Conservation (phyloP, 2,888 invertebrate species). For the Phania funesta region DNA sequence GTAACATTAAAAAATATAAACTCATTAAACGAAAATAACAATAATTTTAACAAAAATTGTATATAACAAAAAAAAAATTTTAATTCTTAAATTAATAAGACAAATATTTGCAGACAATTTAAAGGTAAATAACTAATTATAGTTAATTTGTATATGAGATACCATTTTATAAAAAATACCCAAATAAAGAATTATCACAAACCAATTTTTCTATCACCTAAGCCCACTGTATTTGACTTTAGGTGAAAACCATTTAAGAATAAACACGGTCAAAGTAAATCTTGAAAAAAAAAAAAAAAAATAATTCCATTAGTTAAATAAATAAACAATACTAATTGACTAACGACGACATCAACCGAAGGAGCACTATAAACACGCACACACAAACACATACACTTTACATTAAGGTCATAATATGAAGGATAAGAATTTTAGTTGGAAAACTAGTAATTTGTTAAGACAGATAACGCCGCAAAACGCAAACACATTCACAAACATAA, state of each 20-base stretch:
- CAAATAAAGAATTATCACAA: neutral
- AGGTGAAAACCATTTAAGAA: conserved; percentile 38
- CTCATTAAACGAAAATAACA: too few species aligned
- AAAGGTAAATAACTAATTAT: too few species aligned
- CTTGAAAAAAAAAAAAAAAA: conserved; percentile 70
- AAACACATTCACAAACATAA: neutral
- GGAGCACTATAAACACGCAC: neutral
- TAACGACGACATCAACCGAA: conserved; percentile 46
- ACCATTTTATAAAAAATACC: too few species aligned
- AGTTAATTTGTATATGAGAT: too few species aligned
- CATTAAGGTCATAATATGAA: conserved; percentile 33
- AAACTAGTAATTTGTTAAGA: conserved; percentile 2
- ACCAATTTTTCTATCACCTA: neutral
- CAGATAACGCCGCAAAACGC: neutral
- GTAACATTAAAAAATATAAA: too few species aligned
- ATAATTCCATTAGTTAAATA: conserved; percentile 78
- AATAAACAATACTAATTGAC: conserved; percentile 75
- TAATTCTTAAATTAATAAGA: too few species aligned
- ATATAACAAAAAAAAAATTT: too few species aligned
- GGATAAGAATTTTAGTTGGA: neutral
- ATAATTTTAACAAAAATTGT: too few species aligned
- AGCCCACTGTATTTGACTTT: conserved; percentile 32
- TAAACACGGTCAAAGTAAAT: conserved; percentile 54
- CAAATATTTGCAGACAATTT: too few species aligned
- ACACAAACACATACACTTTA: neutral